Percentiles rank a stretch among this genome's conserved stretches.
phyloP scores from a whole-genome alignment of 2,113 vertebrate species.

The Platysteira castanea region DNA sequence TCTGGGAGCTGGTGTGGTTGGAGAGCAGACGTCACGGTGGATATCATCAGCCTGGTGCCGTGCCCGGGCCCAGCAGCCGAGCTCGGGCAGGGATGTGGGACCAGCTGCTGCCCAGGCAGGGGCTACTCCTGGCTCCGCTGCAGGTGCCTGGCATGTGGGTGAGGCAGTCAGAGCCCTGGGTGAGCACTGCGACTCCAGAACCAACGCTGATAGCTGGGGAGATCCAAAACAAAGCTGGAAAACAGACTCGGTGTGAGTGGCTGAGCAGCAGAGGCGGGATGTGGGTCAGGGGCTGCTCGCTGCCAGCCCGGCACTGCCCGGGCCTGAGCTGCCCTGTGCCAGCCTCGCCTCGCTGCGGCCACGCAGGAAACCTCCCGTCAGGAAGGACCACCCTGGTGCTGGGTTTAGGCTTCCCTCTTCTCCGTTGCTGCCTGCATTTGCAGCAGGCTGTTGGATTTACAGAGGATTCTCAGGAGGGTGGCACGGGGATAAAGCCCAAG shows the following conservation, averaged over 20 bases:
- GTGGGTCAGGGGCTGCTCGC: neutral
- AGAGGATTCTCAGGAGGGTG: neutral
- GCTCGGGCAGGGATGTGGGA: neutral
- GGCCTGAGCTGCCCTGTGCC: neutral
- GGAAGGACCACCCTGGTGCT: neutral
- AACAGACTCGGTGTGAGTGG: fast-evolving
- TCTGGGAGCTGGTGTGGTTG: neutral
- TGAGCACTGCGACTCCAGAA: fast-evolving
- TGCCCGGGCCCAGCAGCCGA: neutral
- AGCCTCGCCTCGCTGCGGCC: fast-evolving
- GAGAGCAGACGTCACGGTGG: neutral
- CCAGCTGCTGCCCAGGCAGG: neutral
- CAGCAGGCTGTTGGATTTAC: neutral
- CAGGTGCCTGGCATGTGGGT: fast-evolving
- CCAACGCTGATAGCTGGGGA: fast-evolving
- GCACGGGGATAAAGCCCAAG: neutral
- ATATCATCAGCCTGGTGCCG: neutral
- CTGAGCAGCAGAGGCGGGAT: neutral
- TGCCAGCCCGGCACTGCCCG: fast-evolving
- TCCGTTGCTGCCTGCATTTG: fast-evolving
- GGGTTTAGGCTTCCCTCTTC: neutral
- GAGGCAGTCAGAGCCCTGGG: neutral
- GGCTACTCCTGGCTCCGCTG: neutral
- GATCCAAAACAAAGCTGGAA: neutral
- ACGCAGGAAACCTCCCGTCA: neutral